phyloP scores from a whole-genome alignment of 2,797 vertebrate genomes.

The Chanos chanos region DNA sequence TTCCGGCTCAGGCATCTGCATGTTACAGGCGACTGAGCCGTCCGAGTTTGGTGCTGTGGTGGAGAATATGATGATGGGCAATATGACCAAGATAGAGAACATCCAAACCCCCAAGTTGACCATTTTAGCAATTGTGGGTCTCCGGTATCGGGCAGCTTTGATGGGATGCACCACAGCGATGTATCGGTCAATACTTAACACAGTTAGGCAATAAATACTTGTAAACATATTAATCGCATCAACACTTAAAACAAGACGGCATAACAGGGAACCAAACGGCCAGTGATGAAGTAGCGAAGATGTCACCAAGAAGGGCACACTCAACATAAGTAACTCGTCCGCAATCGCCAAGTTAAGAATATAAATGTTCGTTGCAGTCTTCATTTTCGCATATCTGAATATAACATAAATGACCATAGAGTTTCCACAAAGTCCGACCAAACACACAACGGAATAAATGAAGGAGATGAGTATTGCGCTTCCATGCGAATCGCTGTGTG shows the following conservation, averaged over 20 bases:
- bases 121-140: slow-evolving; percentile 85
- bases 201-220: slow-evolving; percentile 87
- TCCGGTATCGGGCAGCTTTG: slow-evolving; percentile 83
- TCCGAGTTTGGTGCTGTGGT: slow-evolving; percentile 82
- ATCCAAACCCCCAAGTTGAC: slow-evolving; percentile 86
- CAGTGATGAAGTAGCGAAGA: slow-evolving; percentile 85
- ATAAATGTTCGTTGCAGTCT: slow-evolving; percentile 90
- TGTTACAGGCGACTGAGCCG: slow-evolving; percentile 85
- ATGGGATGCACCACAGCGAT: slow-evolving; percentile 89
- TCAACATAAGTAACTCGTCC: slow-evolving; percentile 88
- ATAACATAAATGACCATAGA: slow-evolving; percentile 92
- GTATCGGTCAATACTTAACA: slow-evolving; percentile 87
- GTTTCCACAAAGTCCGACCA: slow-evolving; percentile 86
- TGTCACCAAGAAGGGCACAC: slow-evolving; percentile 88
- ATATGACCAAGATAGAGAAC: slow-evolving; percentile 82
- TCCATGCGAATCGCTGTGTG: slow-evolving; percentile 76
- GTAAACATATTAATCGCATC: slow-evolving; percentile 94
- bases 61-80: slow-evolving; percentile 87
- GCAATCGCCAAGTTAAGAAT: slow-evolving; percentile 87
- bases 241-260: slow-evolving; percentile 85
- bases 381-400: slow-evolving; percentile 88
- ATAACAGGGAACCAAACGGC: slow-evolving; percentile 85
- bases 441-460: slow-evolving; percentile 87
- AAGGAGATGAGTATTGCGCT: slow-evolving; percentile 89
- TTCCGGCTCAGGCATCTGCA: slow-evolving; percentile 86